These are phyloP conservation scores for Nerophis ophidion DNA, from an alignment of 2,113 vertebrate genomes.

Conservation along the genomic window DNA sequence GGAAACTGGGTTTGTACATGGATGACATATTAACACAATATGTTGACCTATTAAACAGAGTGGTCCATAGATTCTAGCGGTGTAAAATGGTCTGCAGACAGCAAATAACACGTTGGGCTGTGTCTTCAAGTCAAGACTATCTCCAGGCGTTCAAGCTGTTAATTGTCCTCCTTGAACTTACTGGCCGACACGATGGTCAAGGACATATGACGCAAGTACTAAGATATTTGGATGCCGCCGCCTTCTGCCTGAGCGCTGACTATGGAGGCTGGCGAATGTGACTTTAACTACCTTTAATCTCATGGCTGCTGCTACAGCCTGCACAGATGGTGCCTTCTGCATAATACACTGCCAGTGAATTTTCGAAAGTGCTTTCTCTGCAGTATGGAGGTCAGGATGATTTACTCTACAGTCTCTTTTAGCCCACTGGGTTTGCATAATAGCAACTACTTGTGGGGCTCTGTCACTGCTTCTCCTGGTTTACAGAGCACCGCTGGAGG, in stretches of 20 bases:
- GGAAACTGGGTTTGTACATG: too few relatives aligned
- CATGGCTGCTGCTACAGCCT: constrained; percentile 47
- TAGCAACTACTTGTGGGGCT: constrained; percentile 49
- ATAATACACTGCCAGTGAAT: constrained; percentile 52
- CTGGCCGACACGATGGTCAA: constrained; percentile 39
- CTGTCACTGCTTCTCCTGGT: constrained; percentile 42
- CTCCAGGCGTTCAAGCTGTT: constrained; percentile 56
- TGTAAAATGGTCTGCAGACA: neutral
- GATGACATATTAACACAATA: too few relatives aligned
- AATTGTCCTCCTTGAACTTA: constrained; percentile 26
- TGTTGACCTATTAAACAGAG: too few relatives aligned
- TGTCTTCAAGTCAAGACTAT: constrained; percentile 5
- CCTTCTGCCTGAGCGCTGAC: constrained; percentile 26
- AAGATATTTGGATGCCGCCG: neutral
- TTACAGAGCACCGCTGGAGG: constrained; percentile 28
- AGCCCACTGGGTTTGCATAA: constrained; percentile 61
- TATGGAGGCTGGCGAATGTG: constrained; percentile 30
- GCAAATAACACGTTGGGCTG: neutral
- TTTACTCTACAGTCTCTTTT: constrained; percentile 63
- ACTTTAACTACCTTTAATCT: constrained; percentile 60
- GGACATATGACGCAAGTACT: constrained; percentile 24
- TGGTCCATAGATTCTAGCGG: too few relatives aligned
- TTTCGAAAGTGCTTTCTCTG: constrained; percentile 57
- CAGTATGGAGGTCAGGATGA: constrained; percentile 64
- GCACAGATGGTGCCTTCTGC: constrained; percentile 60